Evolutionary conservation across 2,888 invertebrate species (phyloP).

Genomic region (Pasiphila rectangulata): DNA sequence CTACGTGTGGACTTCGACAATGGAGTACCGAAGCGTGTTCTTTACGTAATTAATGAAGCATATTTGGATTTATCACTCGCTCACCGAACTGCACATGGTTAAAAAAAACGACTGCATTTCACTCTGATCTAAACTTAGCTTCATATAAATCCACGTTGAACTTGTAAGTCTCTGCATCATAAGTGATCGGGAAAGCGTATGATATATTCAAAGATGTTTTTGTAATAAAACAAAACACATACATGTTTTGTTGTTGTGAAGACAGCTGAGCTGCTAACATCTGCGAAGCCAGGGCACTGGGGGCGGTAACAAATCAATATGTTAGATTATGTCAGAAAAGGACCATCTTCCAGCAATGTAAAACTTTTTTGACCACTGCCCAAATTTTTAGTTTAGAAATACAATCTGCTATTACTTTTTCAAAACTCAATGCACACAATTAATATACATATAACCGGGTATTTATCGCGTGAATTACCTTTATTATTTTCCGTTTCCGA

Average conservation of each 20-base stretch:
- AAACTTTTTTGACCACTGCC: not conserved
- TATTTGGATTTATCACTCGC: conserved; percentile 64
- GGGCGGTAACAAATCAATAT: conserved; percentile 82
- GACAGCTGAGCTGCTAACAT: conserved; percentile 96
- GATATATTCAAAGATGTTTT: conserved; percentile 57
- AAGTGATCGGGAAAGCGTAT: conserved; percentile 20
- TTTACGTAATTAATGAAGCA: conserved; percentile 67
- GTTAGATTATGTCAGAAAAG: conserved; percentile 56
- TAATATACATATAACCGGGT: no score
- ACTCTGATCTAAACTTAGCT: no score
- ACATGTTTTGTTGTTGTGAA: conserved; percentile 96
- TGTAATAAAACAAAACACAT: conserved; percentile 83
- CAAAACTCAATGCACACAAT: no score
- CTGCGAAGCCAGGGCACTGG: conserved; percentile 98
- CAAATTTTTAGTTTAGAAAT: no score
- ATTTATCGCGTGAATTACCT: no score
- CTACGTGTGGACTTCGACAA: conserved; percentile 62
- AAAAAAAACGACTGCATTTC: no score
- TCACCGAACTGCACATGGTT: no score
- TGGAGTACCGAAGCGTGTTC: conserved; percentile 71
- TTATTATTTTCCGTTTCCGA: no score
- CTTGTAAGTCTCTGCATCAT: not conserved
- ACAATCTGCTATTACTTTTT: no score
- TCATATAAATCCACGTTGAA: no score
- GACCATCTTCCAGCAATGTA: conserved; percentile 15